Percentiles rank a stretch among this genome's conserved stretches.
Evolutionary conservation across 2,888 invertebrate genomes (phyloP).

Genomic region (Podabrus alpinus): DNA sequence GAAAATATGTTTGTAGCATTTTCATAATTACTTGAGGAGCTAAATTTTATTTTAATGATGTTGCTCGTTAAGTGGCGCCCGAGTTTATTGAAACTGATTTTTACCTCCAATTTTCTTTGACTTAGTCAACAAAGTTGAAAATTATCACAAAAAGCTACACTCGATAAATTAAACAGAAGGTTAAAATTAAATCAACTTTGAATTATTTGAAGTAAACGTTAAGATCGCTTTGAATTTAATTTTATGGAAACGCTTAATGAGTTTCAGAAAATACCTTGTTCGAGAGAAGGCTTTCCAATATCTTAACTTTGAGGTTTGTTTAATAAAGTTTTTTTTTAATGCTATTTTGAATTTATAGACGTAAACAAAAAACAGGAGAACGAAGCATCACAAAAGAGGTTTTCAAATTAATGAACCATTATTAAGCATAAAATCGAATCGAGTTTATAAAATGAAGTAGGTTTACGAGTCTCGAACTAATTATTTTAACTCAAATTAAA

Average conservation of each 20-base stretch:
- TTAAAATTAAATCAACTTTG: not conserved
- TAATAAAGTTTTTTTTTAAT: not conserved
- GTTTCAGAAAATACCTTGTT: not conserved
- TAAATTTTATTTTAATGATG: not conserved
- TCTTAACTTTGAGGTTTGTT: not conserved
- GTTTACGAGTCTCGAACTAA: not conserved
- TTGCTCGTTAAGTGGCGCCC: not conserved
- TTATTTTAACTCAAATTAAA: not conserved
- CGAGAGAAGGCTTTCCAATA: not conserved
- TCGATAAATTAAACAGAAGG: not conserved
- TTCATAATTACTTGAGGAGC: not conserved
- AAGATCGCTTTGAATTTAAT: not conserved
- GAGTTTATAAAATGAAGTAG: not conserved
- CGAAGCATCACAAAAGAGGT: not conserved
- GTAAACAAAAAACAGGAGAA: not conserved
- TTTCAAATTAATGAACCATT: not conserved
- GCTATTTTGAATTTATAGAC: not conserved
- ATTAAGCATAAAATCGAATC: not conserved
- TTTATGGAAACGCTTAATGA: not conserved
- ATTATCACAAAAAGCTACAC: not conserved
- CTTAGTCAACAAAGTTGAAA: not conserved
- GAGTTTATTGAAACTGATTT: not conserved
- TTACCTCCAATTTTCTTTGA: not conserved
- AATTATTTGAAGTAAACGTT: not conserved
- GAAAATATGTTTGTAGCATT: not conserved